Evolutionary conservation across 2,888 invertebrate species (phyloP).

Genomic region (Prostheceraeus crozeri): DNA sequence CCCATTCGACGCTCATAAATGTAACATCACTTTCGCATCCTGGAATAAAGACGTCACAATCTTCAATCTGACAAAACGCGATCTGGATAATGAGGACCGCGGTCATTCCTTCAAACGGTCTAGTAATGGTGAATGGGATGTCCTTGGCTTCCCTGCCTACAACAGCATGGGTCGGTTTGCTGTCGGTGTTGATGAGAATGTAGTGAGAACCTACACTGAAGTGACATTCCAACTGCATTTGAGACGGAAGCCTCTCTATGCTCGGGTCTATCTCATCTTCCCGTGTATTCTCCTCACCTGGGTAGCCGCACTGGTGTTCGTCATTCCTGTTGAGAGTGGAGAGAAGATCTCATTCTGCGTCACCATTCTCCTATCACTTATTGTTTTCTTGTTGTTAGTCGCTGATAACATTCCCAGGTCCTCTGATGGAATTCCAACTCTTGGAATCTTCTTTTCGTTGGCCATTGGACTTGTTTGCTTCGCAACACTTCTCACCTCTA

Average conservation of each 20-base stretch:
- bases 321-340: conserved; percentile 35
- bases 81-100: conserved; percentile 8
- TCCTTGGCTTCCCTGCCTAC: conserved; percentile 33
- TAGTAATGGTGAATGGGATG: conserved; percentile 38
- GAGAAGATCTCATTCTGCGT: conserved; percentile 31
- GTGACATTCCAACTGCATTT: conserved; percentile 34
- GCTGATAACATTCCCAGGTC: conserved; percentile 37
- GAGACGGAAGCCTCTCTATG: conserved; percentile 34
- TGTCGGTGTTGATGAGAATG: conserved; percentile 31
- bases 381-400: conserved; percentile 35
- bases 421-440: conserved; percentile 33
- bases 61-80: conserved; percentile 30
- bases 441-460: conserved; percentile 35
- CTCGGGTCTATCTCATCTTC: conserved; percentile 35
- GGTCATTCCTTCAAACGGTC: conserved; percentile 35
- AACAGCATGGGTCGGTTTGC: conserved; percentile 11
- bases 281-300: conserved; percentile 37
- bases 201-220: conserved; percentile 28
- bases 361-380: conserved; percentile 33
- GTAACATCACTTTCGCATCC: conserved; percentile 35
- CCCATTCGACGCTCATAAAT: conserved; percentile 34
- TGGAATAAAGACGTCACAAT: conserved; percentile 35
- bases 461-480: conserved; percentile 33
- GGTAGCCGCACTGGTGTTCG: conserved; percentile 32
- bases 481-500: conserved; percentile 23